Evolutionary conservation across 2,797 vertebrate species (phyloP).

Genomic region (Cheirogaleus major): DNA sequence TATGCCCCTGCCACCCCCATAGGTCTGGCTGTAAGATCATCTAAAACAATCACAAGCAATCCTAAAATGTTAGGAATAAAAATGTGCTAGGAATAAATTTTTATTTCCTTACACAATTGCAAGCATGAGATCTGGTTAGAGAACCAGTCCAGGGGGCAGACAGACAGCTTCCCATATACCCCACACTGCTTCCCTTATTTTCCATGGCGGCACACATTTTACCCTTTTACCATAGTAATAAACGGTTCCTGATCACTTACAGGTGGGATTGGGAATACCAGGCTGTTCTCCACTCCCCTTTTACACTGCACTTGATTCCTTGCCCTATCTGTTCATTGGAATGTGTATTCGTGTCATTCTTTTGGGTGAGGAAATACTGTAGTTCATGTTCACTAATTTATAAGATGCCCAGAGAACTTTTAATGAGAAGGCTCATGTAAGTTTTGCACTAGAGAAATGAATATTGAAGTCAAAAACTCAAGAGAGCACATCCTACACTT

Average conservation of each 20-base stretch:
- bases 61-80: slow-evolving; percentile 23
- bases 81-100: slow-evolving; percentile 43
- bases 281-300: background rate
- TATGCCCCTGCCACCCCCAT: background rate
- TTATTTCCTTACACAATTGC: slow-evolving; percentile 1
- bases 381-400: background rate
- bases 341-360: background rate
- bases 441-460: slow-evolving; percentile 15
- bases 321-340: background rate
- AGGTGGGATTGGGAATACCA: background rate
- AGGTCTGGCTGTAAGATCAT: slow-evolving; percentile 25
- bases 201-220: background rate
- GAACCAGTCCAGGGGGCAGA: background rate
- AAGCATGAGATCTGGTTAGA: background rate
- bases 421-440: background rate
- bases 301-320: background rate
- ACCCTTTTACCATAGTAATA: background rate
- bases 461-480: background rate
- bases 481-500: fast-evolving
- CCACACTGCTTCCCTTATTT: background rate
- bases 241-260: background rate
- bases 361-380: background rate
- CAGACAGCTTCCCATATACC: background rate
- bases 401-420: background rate
- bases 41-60: slow-evolving; percentile 11